Conservation (phyloP, 2,888 invertebrate species). For the Taenaris catops region DNA sequence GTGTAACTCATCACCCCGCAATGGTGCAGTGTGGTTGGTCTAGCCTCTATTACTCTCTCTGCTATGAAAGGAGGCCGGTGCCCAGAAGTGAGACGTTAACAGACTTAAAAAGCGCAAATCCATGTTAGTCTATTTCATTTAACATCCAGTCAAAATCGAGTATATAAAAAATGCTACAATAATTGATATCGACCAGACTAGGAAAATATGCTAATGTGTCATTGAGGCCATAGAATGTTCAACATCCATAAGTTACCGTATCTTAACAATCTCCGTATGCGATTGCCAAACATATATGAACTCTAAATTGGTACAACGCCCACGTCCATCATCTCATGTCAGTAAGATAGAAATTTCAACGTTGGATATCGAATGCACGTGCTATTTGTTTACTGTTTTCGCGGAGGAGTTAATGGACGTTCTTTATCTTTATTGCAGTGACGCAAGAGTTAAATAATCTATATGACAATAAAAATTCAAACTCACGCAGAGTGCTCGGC, state of each 20-base stretch:
- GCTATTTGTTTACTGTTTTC: slow-evolving; percentile 32
- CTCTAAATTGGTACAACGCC: slow-evolving; percentile 4
- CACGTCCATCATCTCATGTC: neutral
- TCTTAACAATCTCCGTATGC: too few species aligned
- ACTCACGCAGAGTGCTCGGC: slow-evolving; percentile 24
- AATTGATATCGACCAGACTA: too few species aligned
- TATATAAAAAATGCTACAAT: too few species aligned
- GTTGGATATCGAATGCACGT: slow-evolving; percentile 16
- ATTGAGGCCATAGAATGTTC: too few species aligned
- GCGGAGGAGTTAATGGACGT: slow-evolving; percentile 37
- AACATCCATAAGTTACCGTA: too few species aligned
- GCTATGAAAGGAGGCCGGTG: neutral
- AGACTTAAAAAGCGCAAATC: neutral
- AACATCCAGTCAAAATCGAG: neutral
- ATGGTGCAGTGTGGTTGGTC: too few species aligned
- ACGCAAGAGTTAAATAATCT: slow-evolving; percentile 25
- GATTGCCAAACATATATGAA: too few species aligned
- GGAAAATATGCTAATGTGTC: too few species aligned
- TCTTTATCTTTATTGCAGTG: slow-evolving; percentile 40
- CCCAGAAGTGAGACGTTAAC: neutral
- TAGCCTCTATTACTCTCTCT: neutral
- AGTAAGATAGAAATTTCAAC: slow-evolving; percentile 13
- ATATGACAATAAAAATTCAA: slow-evolving; percentile 22
- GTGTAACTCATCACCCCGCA: too few species aligned
- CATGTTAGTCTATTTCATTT: neutral